Percentiles rank a stretch among this genome's conserved stretches.
Evolutionary conservation across 2,797 vertebrate genomes (phyloP).

Genomic region (Microchirus variegatus): DNA sequence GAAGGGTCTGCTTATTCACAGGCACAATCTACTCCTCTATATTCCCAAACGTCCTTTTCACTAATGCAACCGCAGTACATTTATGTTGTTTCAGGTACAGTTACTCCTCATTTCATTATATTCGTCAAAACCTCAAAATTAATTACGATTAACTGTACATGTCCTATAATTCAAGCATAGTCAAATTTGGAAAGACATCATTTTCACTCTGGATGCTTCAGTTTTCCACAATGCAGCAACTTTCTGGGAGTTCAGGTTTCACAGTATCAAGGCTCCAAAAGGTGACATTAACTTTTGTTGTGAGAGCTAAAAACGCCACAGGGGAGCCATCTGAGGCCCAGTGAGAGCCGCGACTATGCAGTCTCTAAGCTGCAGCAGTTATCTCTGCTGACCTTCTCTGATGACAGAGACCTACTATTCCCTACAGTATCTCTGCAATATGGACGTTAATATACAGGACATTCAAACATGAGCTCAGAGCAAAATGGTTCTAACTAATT

Average conservation of each 20-base stretch:
- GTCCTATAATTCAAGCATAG: constrained; percentile 22
- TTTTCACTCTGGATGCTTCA: constrained; percentile 12
- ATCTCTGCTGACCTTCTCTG: constrained; percentile 54
- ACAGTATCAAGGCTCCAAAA: constrained; percentile 33
- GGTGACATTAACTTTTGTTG: constrained; percentile 52
- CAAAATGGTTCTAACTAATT: constrained; percentile 29
- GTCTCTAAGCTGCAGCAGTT: constrained; percentile 41
- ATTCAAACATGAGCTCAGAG: constrained; percentile 39
- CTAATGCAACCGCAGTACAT: constrained; percentile 26
- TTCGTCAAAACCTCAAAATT: constrained; percentile 41
- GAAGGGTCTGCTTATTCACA: constrained; percentile 66
- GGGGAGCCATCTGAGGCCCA: constrained; percentile 49
- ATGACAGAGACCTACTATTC: constrained; percentile 43
- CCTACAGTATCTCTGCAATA: constrained; percentile 22
- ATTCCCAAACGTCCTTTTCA: constrained; percentile 50
- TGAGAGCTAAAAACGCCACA: constrained; percentile 42
- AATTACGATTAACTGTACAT: constrained; percentile 14
- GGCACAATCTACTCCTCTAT: constrained; percentile 36
- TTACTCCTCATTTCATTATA: constrained; percentile 46
- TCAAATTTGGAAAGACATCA: constrained; percentile 29
- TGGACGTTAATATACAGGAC: constrained; percentile 25
- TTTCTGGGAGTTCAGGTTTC: background rate
- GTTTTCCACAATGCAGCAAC: constrained; percentile 10
- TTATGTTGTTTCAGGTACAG: constrained; percentile 62
- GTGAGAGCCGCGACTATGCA: constrained; percentile 36